Conservation (phyloP, 2,113 vertebrate genomes). For the Channa argus region DNA sequence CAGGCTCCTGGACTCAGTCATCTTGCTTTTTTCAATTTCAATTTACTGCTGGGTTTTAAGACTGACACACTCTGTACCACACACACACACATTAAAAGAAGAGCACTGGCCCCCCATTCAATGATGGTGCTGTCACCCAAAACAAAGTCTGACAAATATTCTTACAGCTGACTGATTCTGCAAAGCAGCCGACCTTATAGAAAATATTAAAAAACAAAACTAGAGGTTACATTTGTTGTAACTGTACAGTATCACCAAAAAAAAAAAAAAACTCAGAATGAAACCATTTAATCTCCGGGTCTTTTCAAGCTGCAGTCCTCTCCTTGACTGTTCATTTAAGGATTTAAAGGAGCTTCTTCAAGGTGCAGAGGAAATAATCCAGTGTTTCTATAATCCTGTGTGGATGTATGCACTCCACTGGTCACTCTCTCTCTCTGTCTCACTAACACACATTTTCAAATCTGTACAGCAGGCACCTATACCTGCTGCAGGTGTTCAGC, state of each 20-base stretch:
- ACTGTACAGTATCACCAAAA: background rate
- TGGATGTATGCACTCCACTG: slow-evolving; percentile 35
- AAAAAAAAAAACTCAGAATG: slow-evolving; percentile 27
- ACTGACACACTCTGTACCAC: background rate
- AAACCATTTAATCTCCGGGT: slow-evolving; percentile 35
- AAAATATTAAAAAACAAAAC: background rate
- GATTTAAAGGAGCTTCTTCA: slow-evolving; percentile 62
- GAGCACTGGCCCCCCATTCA: background rate
- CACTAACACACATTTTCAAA: slow-evolving; percentile 21
- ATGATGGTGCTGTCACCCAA: slow-evolving; percentile 17
- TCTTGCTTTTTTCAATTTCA: slow-evolving; percentile 37
- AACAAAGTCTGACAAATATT: slow-evolving; percentile 33
- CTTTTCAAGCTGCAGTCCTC: slow-evolving; percentile 53
- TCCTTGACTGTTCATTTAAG: slow-evolving; percentile 64
- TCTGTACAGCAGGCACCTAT: background rate
- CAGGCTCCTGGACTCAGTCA: slow-evolving; percentile 40
- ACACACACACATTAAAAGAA: slow-evolving; percentile 2
- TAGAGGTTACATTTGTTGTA: slow-evolving; percentile 24
- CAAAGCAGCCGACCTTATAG: too few species aligned
- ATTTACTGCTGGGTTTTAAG: background rate
- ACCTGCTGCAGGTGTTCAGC: slow-evolving; percentile 40
- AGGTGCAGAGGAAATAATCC: slow-evolving; percentile 57
- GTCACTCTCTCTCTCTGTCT: slow-evolving; percentile 26
- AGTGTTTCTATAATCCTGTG: slow-evolving; percentile 69
- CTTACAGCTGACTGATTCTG: background rate